A percentile compares a stretch with the other conserved stretches of the same genome.
These are phyloP conservation scores for Aythya baeri DNA, from an alignment of 2,113 vertebrate genomes.

Conservation along the genomic window DNA sequence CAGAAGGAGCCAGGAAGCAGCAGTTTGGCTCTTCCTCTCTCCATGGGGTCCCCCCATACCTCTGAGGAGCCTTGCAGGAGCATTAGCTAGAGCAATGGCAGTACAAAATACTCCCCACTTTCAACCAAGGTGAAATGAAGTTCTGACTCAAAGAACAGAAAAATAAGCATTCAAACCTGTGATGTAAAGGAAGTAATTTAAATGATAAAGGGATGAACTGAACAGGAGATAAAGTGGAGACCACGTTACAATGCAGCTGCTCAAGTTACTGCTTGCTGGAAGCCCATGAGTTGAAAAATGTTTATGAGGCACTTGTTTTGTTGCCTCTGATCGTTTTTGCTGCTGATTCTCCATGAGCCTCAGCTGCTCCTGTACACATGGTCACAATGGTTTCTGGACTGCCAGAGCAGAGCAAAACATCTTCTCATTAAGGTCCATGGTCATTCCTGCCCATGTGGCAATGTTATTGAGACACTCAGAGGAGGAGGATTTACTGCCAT, in stretches of 20 bases:
- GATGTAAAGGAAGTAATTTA: neutral
- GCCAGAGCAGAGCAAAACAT: neutral
- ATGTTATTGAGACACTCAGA: neutral
- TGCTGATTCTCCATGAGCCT: neutral
- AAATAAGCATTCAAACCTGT: neutral
- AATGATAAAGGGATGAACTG: neutral
- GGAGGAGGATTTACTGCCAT: neutral
- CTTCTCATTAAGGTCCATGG: neutral
- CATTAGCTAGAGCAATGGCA: neutral
- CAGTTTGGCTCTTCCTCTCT: neutral
- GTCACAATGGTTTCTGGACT: neutral
- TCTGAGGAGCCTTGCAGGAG: neutral
- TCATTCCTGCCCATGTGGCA: neutral
- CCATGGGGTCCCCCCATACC: neutral
- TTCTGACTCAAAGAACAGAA: neutral
- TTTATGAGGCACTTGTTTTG: neutral
- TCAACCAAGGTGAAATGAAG: neutral
- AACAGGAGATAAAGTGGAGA: neutral
- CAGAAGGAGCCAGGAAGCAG: neutral
- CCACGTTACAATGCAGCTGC: neutral
- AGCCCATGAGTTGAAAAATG: neutral
- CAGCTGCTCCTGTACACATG: accelerated
- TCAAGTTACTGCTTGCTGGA: neutral
- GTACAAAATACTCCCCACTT: neutral
- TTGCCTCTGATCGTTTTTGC: neutral